phyloP scores from a whole-genome alignment of 2,113 vertebrate genomes.

The Ahaetulla prasina region DNA sequence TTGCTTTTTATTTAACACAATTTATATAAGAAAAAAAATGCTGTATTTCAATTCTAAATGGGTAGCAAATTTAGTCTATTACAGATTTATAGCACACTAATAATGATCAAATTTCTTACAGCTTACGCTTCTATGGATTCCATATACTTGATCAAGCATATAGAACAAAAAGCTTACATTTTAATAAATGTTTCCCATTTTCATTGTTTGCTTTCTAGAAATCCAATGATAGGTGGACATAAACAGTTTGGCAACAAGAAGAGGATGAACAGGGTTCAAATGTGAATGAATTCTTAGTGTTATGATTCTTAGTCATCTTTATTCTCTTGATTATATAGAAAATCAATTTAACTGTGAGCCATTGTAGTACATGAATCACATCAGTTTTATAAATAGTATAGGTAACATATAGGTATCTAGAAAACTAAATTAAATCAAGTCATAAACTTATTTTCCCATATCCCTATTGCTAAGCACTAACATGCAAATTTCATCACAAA shows the following conservation, averaged over 20 bases:
- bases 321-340: not conserved
- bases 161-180: not conserved
- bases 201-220: not conserved
- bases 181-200: not conserved
- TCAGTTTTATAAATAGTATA: not conserved
- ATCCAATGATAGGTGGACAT: not conserved
- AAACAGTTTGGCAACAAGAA: not conserved
- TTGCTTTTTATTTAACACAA: not conserved
- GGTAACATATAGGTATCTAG: not conserved
- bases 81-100: not conserved
- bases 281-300: not conserved
- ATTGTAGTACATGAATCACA: not conserved
- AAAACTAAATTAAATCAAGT: not conserved
- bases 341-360: not conserved
- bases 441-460: not conserved
- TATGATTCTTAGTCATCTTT: not conserved
- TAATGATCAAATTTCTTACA: not conserved
- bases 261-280: not conserved
- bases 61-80: not conserved
- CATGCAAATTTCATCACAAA: not conserved
- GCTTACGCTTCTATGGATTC: not conserved
- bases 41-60: not conserved
- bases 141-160: not conserved
- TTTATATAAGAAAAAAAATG: not conserved
- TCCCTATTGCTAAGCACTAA: not conserved